phyloP scores from a whole-genome alignment of 2,113 vertebrate genomes.

The Heloderma charlesbogerti region DNA sequence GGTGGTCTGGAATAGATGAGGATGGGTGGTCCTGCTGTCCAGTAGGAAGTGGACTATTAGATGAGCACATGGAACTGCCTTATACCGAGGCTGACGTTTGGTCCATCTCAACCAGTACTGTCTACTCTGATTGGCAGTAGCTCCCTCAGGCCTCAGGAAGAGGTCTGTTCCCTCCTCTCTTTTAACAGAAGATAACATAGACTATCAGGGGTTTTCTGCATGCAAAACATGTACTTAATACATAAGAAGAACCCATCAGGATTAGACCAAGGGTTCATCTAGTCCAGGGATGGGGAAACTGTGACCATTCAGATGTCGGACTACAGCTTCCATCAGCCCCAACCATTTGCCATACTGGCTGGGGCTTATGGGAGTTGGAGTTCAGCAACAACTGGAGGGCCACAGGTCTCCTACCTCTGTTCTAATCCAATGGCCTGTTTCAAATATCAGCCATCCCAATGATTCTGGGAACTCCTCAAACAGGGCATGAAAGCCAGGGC shows the following conservation, averaged over 20 bases:
- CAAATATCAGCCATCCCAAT: not conserved
- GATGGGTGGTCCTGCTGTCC: not conserved
- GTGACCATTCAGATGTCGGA: not conserved
- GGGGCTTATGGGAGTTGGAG: too few relatives aligned
- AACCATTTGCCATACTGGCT: too few relatives aligned
- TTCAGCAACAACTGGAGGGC: not conserved
- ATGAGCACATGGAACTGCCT: not conserved
- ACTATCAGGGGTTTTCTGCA: not conserved
- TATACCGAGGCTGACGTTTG: not conserved
- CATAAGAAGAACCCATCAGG: not conserved
- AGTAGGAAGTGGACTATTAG: not conserved
- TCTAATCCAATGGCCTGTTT: not conserved
- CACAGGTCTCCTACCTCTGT: too few relatives aligned
- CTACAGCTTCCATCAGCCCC: not conserved
- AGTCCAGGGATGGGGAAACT: not conserved
- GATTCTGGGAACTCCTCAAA: not conserved
- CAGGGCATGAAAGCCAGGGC: not conserved
- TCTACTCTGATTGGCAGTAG: not conserved
- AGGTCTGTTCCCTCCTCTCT: not conserved
- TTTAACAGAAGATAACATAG: not conserved
- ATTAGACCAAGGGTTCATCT: not conserved
- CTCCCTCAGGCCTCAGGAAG: not conserved
- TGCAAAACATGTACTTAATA: not conserved
- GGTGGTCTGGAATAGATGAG: not conserved
- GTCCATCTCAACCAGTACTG: not conserved